phyloP scores from a whole-genome alignment of 2,888 invertebrate species.

The Mesorhabditis spiculigera region DNA sequence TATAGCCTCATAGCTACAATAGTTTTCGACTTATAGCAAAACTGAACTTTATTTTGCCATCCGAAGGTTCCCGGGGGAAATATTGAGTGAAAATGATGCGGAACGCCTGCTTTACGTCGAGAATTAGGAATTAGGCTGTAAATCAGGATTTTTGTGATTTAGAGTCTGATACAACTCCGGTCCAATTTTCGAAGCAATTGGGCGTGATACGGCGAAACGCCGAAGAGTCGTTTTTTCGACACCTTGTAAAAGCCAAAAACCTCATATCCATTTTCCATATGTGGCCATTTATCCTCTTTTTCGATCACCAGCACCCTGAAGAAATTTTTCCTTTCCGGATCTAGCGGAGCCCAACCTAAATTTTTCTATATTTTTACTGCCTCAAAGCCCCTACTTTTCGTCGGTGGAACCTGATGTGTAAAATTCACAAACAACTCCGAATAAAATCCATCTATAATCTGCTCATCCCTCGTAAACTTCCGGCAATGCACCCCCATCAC shows the following conservation, averaged over 20 bases:
- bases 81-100: too few species aligned
- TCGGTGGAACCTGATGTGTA: background rate
- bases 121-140: too few species aligned
- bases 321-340: background rate
- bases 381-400: background rate
- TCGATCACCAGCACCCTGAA: background rate
- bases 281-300: background rate
- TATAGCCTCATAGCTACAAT: too few species aligned
- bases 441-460: background rate
- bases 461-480: background rate
- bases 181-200: too few species aligned
- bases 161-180: too few species aligned
- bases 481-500: background rate
- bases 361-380: background rate
- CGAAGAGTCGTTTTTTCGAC: too few species aligned
- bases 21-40: too few species aligned
- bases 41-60: too few species aligned
- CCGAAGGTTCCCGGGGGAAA: too few species aligned
- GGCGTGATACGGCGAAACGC: too few species aligned
- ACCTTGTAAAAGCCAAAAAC: background rate
- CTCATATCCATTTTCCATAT: background rate
- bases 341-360: slow-evolving; percentile 2
- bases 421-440: slow-evolving; percentile 1
- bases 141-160: too few species aligned
- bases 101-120: too few species aligned